These are phyloP conservation scores for Drosophila nigromelanica DNA, from an alignment of 1,140 invertebrate species.

Conservation along the genomic window DNA sequence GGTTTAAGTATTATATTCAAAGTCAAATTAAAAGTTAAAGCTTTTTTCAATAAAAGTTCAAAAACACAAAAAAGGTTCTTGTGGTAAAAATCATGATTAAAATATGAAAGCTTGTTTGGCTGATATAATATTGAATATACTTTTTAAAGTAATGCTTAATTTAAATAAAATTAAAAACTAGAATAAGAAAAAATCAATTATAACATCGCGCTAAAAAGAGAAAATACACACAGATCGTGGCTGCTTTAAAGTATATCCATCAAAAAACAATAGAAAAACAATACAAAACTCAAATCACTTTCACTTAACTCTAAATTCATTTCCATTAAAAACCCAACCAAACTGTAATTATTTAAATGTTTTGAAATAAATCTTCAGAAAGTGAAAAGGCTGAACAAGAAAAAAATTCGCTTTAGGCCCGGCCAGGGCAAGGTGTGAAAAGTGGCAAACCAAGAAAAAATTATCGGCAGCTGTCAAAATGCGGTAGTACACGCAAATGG, in stretches of 20 bases:
- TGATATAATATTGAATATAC: too few species aligned
- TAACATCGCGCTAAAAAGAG: too few species aligned
- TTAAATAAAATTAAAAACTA: too few species aligned
- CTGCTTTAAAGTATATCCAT: conserved; percentile 5
- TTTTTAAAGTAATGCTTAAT: too few species aligned
- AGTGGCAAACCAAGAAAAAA: conserved; percentile 62
- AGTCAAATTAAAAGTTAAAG: too few species aligned
- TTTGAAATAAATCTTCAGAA: conserved; percentile 49
- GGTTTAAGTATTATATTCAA: too few species aligned
- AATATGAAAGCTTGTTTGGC: too few species aligned
- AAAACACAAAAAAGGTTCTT: too few species aligned
- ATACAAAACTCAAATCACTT: conserved; percentile 18
- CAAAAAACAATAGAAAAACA: not conserved
- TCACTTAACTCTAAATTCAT: conserved; percentile 34
- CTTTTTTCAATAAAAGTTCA: too few species aligned
- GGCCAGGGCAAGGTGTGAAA: conserved; percentile 65
- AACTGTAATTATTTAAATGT: conserved; percentile 55
- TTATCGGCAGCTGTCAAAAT: conserved; percentile 78
- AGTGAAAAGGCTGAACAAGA: conserved; percentile 35
- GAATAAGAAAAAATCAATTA: too few species aligned
- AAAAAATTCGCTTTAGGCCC: conserved; percentile 47
- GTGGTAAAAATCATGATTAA: too few species aligned
- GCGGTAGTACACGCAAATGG: conserved; percentile 68
- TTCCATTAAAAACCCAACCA: conserved; percentile 4
- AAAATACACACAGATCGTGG: too few species aligned